These are phyloP conservation scores for Gallinago media DNA, from an alignment of 2,113 vertebrate species.

Conservation along the genomic window DNA sequence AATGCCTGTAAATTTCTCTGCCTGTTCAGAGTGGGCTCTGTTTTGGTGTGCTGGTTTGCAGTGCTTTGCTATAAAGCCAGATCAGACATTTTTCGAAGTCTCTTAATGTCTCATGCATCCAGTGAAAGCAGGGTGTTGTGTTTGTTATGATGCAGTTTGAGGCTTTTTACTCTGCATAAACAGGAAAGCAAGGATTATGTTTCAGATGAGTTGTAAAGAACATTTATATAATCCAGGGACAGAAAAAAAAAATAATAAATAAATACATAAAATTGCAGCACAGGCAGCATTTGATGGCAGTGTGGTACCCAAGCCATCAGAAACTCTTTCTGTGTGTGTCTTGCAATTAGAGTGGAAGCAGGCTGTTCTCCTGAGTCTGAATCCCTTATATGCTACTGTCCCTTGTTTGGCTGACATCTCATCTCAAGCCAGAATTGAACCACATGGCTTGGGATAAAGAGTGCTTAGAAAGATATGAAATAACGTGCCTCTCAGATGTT, in stretches of 20 bases:
- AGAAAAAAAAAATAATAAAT: background rate
- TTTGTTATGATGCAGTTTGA: background rate
- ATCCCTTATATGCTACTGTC: background rate
- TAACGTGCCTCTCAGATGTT: background rate
- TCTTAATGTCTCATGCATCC: background rate
- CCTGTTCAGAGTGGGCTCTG: background rate
- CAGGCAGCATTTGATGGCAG: background rate
- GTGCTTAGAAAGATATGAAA: background rate
- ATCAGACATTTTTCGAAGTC: background rate
- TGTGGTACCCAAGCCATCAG: background rate
- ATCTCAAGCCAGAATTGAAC: conserved; percentile 4
- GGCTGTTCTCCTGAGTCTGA: background rate
- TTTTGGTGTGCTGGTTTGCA: background rate
- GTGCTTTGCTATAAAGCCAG: background rate
- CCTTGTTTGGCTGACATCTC: background rate
- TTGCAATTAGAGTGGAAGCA: background rate
- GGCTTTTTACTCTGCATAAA: background rate
- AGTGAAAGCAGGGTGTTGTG: background rate
- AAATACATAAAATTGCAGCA: background rate
- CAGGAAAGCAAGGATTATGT: background rate
- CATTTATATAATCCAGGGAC: background rate
- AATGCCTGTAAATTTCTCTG: background rate
- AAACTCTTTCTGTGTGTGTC: background rate
- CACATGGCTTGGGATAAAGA: conserved; percentile 31
- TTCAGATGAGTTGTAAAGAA: background rate